Evolutionary conservation across 2,797 vertebrate species (phyloP).

Genomic region (Scarus forsteni): DNA sequence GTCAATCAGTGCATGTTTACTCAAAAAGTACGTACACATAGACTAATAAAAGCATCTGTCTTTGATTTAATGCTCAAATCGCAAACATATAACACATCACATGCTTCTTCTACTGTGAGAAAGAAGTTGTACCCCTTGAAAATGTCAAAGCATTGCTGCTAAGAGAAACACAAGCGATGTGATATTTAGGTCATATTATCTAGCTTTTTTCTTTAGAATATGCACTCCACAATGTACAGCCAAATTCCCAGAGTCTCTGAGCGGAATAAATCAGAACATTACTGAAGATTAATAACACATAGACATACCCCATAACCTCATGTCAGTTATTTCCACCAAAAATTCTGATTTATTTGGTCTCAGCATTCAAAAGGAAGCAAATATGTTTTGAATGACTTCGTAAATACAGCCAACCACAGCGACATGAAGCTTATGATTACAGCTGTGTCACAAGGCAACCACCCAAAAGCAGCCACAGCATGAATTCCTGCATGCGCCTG

Average conservation of each 20-base stretch:
- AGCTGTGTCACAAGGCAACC: not conserved
- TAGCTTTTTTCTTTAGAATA: not conserved
- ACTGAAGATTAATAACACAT: conserved; percentile 4
- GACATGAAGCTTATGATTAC: not conserved
- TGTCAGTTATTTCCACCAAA: not conserved
- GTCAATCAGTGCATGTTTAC: too few species aligned
- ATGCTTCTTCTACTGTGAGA: too few species aligned
- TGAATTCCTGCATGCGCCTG: conserved; percentile 1
- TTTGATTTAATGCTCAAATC: too few species aligned
- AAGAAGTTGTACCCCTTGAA: too few species aligned
- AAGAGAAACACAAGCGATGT: too few species aligned
- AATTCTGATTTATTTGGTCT: not conserved
- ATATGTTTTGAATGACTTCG: not conserved
- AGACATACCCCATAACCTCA: conserved; percentile 12
- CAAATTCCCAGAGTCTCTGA: not conserved
- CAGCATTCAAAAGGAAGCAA: not conserved
- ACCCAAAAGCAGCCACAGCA: not conserved
- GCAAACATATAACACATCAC: too few species aligned
- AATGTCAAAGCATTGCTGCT: too few species aligned
- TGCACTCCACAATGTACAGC: not conserved
- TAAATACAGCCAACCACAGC: conserved; percentile 1
- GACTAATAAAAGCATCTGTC: too few species aligned
- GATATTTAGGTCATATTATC: too few species aligned
- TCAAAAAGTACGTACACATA: too few species aligned
- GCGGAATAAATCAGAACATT: not conserved